Base-by-base conservation (phyloP, 2,888 invertebrate species). In the Apamea epomidion region DNA sequence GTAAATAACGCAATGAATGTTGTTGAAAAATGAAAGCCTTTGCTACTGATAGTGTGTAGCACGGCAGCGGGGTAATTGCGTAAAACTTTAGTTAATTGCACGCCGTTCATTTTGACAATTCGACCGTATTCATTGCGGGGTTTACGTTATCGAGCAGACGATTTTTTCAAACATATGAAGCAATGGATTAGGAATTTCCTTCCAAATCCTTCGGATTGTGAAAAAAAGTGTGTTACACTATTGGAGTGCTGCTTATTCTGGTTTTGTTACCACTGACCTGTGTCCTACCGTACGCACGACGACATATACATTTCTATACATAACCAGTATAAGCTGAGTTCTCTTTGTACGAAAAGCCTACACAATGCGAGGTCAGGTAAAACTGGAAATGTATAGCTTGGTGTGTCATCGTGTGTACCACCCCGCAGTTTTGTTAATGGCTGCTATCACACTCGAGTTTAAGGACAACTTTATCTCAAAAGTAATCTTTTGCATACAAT, bases 381-480 rank as follows among this genome's bases (percentile, higher is more conserved):
- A 37, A 37, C 42, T 42, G 42, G 42, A 42, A 42, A 42, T 42
- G 42, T 42, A 42, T 10, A 42, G 42, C 42, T 42, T 42, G 42
- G 5, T 37, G 37, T 37, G 4, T 4, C 37, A 37, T 42, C 8
- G 42, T 42, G 42, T 42, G 45, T 45, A 45, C 45, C 10, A 45
- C 10, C 48, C 29, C 37, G 7, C n/a, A 62, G 14, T 51, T 51
- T 68, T 48, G 16, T 32, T 42, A 51, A 68, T 67, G 7, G 51
- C 32, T 81, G 12, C 62, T 29, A 45, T 77, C n/a, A 65, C 25
- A 65, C 4, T 68, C 4, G n/a, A 37, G 5, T 69, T 37, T 76
- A 14, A 18, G 2, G 21, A 16, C 10, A 25, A 5, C 18, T 78
- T 58, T 14, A n/a, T 76, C 32, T 18, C n/a, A 37, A 74, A 48